phyloP scores from a whole-genome alignment of 2,888 invertebrate species.

The Apotomis turbidana region DNA sequence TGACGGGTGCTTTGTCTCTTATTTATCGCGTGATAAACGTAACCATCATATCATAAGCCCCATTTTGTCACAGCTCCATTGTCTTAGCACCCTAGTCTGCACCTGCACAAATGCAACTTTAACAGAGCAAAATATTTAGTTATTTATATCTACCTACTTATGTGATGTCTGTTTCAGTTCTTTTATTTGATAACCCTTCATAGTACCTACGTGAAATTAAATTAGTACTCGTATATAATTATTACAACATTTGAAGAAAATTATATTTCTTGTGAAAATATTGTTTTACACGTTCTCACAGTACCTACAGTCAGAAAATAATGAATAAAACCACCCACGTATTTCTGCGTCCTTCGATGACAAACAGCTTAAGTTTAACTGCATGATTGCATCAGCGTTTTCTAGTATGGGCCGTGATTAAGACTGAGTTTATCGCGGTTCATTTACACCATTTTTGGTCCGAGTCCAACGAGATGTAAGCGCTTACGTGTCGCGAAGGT shows the following conservation, averaged over 20 bases:
- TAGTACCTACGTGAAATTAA: too few relatives aligned
- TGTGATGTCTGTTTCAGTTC: too few relatives aligned
- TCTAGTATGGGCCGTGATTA: slow-evolving; percentile 44
- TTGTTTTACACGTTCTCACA: neutral
- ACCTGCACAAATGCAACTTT: too few relatives aligned
- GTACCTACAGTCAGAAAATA: slow-evolving; percentile 1
- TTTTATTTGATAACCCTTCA: too few relatives aligned
- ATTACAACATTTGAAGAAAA: neutral
- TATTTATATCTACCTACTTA: too few relatives aligned
- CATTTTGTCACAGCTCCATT: too few relatives aligned
- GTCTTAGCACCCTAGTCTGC: too few relatives aligned
- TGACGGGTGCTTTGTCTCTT: too few relatives aligned
- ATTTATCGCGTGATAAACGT: too few relatives aligned
- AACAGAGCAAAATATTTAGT: too few relatives aligned
- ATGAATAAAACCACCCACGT: slow-evolving; percentile 26
- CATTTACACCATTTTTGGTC: slow-evolving; percentile 79
- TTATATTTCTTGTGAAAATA: neutral
- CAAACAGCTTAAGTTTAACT: slow-evolving; percentile 12
- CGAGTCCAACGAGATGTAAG: slow-evolving; percentile 75
- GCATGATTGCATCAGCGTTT: slow-evolving; percentile 27
- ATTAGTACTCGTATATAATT: too few relatives aligned
- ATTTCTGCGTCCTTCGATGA: slow-evolving; percentile 12
- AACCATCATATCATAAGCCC: too few relatives aligned
- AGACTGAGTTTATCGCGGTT: slow-evolving; percentile 49
- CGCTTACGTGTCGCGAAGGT: slow-evolving; percentile 80